Conservation (phyloP, 1,140 invertebrate species). For the Scaptomyza pallida region DNA sequence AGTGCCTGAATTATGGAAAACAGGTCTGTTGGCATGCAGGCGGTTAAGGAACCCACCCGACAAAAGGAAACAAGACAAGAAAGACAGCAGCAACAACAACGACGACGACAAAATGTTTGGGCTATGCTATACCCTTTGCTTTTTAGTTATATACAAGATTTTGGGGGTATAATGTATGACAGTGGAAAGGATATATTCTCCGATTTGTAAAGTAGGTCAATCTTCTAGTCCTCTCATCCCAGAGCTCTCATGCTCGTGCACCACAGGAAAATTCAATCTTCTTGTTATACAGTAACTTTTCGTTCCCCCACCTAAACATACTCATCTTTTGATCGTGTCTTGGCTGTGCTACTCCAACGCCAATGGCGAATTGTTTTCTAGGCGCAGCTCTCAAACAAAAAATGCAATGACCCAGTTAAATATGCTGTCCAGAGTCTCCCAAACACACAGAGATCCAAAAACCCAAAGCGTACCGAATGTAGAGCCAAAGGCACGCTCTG, state of each 20-base stretch:
- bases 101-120: conserved; percentile 23
- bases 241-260: no score
- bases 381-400: conserved; percentile 70
- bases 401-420: conserved; percentile 78
- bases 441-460: not conserved
- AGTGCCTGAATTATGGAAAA: conserved; percentile 72
- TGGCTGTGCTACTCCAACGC: conserved; percentile 25
- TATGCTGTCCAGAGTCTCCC: conserved; percentile 27
- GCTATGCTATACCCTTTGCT: conserved; percentile 18
- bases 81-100: conserved; percentile 22
- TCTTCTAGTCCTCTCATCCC: no score
- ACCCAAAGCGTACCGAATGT: conserved; percentile 1
- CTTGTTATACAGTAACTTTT: not conserved
- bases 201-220: no score
- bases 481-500: conserved; percentile 53
- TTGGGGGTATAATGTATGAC: not conserved
- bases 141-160: not conserved
- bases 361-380: conserved; percentile 59
- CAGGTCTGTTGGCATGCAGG: conserved; percentile 77
- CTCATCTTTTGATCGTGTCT: not conserved
- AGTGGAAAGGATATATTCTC: not conserved
- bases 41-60: conserved; percentile 52
- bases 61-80: conserved; percentile 39
- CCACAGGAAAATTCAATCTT: not conserved
- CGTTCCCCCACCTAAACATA: not conserved